Conservation (phyloP, 2,113 vertebrate genomes). For the Tinamus guttatus region DNA sequence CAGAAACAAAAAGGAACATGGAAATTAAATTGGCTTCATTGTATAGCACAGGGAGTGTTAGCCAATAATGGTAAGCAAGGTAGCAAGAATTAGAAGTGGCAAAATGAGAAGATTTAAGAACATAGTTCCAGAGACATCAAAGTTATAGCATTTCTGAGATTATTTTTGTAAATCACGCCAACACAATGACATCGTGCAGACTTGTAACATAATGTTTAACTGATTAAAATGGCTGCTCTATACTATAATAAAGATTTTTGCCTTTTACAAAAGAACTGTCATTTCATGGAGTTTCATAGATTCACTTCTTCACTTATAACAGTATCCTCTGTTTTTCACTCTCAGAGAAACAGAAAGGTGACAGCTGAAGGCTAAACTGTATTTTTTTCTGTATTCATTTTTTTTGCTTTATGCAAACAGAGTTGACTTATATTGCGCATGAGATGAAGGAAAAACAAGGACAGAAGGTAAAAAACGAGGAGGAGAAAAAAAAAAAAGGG, state of each 20-base stretch:
- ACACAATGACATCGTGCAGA: slow-evolving; percentile 27
- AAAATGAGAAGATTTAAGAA: slow-evolving; percentile 30
- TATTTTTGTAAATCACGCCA: slow-evolving; percentile 3
- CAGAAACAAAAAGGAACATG: not conserved
- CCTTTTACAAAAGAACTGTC: slow-evolving; percentile 50
- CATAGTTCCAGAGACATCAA: not conserved
- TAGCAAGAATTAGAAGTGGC: not conserved
- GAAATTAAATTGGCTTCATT: not conserved
- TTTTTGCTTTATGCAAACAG: not conserved
- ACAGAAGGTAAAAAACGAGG: not conserved
- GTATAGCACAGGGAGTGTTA: not conserved
- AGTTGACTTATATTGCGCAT: too few species aligned
- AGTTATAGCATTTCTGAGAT: not conserved
- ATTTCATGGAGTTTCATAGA: not conserved
- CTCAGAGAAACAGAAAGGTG: not conserved
- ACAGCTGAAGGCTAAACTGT: not conserved
- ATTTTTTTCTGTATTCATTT: not conserved
- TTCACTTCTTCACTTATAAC: not conserved
- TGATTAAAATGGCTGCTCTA: slow-evolving; percentile 36
- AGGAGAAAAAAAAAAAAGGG: not conserved
- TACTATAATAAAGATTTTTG: not conserved
- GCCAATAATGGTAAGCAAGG: not conserved
- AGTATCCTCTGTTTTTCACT: not conserved
- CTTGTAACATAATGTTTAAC: not conserved
- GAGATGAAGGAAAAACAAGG: not conserved